A percentile compares a stretch with the other conserved stretches of the same genome.
Evolutionary conservation across 2,888 invertebrate species (phyloP).

Genomic region (Axea sp.): DNA sequence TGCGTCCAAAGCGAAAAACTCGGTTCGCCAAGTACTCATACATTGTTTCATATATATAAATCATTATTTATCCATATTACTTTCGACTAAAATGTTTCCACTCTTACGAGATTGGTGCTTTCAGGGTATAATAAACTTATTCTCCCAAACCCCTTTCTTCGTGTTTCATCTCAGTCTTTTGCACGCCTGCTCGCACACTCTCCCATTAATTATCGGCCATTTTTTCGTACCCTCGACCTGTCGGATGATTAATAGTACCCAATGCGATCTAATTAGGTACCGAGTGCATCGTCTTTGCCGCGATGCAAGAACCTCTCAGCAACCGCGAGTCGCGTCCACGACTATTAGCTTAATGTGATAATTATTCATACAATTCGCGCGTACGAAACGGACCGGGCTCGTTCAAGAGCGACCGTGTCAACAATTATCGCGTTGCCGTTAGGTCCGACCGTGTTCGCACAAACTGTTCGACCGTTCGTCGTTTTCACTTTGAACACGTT

Average conservation of each 20-base stretch:
- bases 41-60: conserved; percentile 23
- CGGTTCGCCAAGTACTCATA: background rate
- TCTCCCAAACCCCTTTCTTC: conserved; percentile 48
- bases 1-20: conserved; percentile 6
- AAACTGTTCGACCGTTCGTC: too few relatives aligned
- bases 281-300: conserved; percentile 51
- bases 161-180: conserved; percentile 28
- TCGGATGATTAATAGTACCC: conserved; percentile 70
- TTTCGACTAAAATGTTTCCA: conserved; percentile 45
- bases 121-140: conserved; percentile 56
- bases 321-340: conserved; percentile 2
- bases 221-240: conserved; percentile 56
- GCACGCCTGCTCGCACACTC: conserved; percentile 41
- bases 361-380: conserved; percentile 18
- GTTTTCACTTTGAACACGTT: too few relatives aligned
- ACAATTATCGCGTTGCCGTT: conserved; percentile 12
- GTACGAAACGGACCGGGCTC: background rate
- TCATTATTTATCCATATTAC: conserved; percentile 46
- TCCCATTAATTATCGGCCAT: conserved; percentile 59
- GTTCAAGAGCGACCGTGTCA: background rate
- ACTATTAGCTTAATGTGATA: conserved; percentile 22
- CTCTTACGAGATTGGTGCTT: conserved; percentile 48
- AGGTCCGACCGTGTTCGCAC: background rate
- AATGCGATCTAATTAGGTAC: conserved; percentile 71
- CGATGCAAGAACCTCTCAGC: conserved; percentile 12